These are phyloP conservation scores for Mythimna impura DNA, from an alignment of 2,888 invertebrate species.

Conservation along the genomic window DNA sequence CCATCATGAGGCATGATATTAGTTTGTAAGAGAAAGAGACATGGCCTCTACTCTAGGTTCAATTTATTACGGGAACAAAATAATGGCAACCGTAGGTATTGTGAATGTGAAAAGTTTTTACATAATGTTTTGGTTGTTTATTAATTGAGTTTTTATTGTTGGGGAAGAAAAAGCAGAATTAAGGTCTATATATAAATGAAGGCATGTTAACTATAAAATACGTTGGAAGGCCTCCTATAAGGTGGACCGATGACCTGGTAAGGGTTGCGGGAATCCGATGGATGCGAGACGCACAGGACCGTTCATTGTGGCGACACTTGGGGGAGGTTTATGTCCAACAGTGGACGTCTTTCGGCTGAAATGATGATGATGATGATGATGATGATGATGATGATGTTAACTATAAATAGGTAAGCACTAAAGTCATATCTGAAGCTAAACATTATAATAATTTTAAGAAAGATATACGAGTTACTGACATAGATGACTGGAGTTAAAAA, in stretches of 20 bases:
- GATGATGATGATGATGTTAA: no score
- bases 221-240: no score
- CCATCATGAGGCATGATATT: slow-evolving; percentile 53
- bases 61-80: slow-evolving; percentile 44
- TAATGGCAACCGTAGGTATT: slow-evolving; percentile 14
- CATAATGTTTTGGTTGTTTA: neutral
- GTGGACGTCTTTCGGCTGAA: no score
- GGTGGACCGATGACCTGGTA: no score
- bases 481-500: neutral
- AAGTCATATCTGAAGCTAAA: no score
- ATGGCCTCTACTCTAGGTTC: slow-evolving; percentile 20
- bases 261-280: no score
- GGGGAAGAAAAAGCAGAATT: neutral
- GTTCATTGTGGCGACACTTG: no score
- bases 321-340: no score
- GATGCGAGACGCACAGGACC: no score
- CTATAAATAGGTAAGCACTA: no score
- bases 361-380: no score
- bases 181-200: neutral
- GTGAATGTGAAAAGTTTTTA: slow-evolving; percentile 12
- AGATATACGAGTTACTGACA: neutral
- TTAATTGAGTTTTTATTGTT: neutral
- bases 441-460: no score
- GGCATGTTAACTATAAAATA: neutral
- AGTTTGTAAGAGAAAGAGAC: slow-evolving; percentile 55